These are phyloP conservation scores for Chrosomus eos DNA, from an alignment of 2,797 vertebrate genomes.

Conservation along the genomic window DNA sequence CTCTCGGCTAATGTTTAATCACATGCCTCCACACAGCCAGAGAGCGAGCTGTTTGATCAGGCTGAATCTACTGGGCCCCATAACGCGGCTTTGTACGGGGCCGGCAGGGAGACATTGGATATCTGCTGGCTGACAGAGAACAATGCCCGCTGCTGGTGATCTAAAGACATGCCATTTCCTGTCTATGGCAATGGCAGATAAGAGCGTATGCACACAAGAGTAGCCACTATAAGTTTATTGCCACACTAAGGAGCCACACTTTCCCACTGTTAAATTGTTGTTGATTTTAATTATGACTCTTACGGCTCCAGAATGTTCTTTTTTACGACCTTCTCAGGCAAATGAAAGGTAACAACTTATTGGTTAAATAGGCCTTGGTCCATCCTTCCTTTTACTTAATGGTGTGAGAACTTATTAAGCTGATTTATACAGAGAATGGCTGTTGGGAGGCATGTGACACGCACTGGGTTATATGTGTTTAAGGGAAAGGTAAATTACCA, in stretches of 20 bases:
- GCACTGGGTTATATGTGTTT: conserved; percentile 83
- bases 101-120: conserved; percentile 53
- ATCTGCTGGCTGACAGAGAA: conserved; percentile 60
- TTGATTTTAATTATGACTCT: conserved; percentile 89
- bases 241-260: conserved; percentile 54
- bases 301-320: conserved; percentile 83
- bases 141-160: conserved; percentile 56
- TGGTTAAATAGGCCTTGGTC: conserved; percentile 89
- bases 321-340: conserved; percentile 86
- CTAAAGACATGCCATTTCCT: conserved; percentile 50
- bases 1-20: conserved; percentile 39
- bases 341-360: conserved; percentile 88
- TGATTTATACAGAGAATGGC: conserved; percentile 87
- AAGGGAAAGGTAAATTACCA: conserved; percentile 86
- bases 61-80: conserved; percentile 28
- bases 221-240: conserved; percentile 60
- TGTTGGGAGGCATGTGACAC: conserved; percentile 84
- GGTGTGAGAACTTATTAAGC: conserved; percentile 89
- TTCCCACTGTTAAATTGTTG: conserved; percentile 84
- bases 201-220: conserved; percentile 33
- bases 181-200: conserved; percentile 45
- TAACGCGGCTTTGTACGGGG: conserved; percentile 31
- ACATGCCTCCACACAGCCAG: conserved; percentile 34
- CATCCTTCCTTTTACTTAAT: conserved; percentile 89
- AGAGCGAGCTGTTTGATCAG: conserved; percentile 50